These are phyloP conservation scores for Geotrupes spiniger DNA, from an alignment of 2,888 invertebrate genomes.

Conservation along the genomic window DNA sequence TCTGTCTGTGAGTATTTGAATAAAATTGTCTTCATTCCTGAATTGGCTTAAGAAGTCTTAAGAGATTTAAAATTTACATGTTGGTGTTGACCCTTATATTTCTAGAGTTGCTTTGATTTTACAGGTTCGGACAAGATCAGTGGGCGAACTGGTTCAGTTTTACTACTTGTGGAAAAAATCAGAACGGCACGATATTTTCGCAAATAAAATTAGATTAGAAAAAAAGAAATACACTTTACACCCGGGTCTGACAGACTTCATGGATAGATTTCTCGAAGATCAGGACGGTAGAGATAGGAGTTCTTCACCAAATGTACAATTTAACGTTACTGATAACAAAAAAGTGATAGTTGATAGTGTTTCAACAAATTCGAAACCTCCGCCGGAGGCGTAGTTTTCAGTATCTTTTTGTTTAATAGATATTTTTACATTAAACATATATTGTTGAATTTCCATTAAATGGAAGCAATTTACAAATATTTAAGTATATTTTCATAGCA, in stretches of 20 bases:
- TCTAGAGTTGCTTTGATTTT: constrained; percentile 20
- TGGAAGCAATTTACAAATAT: no score
- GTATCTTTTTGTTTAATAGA: constrained; percentile 8
- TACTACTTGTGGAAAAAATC: constrained; percentile 98
- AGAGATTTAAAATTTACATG: constrained; percentile 2
- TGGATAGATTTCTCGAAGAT: constrained; percentile 89
- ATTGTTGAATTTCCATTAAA: no score
- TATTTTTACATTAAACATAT: neutral
- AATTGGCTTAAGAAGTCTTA: neutral
- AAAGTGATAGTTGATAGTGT: constrained; percentile 26
- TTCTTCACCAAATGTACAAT: constrained; percentile 68
- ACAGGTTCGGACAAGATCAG: constrained; percentile 84
- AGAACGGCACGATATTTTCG: constrained; percentile 90
- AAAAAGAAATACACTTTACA: constrained; percentile 91
- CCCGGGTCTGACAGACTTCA: constrained; percentile 90
- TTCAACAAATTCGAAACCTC: constrained; percentile 26
- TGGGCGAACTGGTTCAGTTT: constrained; percentile 96
- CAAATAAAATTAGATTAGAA: constrained; percentile 82
- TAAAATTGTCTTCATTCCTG: no score
- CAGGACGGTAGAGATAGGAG: constrained; percentile 71
- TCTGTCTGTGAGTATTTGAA: no score
- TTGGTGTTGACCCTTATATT: no score
- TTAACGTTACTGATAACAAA: constrained; percentile 31
- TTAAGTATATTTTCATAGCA: constrained; percentile 5
- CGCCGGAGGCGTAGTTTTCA: constrained; percentile 32